Percentiles rank a stretch among this genome's conserved stretches.
These are phyloP conservation scores for Bos indicus DNA, from an alignment of 2,113 vertebrate species.

Conservation along the genomic window DNA sequence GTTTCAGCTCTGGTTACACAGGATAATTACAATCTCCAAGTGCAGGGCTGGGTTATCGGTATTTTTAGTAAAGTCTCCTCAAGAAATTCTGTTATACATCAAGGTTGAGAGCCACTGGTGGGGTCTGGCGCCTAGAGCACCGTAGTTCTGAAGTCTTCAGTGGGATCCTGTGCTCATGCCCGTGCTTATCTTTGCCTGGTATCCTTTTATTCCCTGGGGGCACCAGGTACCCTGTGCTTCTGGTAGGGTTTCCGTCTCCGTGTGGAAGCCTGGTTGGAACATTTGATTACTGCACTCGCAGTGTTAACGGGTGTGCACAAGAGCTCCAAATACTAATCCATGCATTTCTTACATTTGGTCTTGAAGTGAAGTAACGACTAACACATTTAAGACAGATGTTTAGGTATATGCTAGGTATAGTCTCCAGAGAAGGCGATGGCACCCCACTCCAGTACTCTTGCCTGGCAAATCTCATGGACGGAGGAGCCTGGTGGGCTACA, in stretches of 20 bases:
- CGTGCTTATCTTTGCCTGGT: background rate
- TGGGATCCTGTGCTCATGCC: background rate
- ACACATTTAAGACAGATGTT: background rate
- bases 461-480: too few relatives aligned
- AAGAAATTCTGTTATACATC: background rate
- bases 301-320: background rate
- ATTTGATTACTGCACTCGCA: background rate
- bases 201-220: background rate
- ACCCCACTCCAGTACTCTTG: too few relatives aligned
- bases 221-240: background rate
- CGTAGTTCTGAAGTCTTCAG: background rate
- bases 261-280: background rate
- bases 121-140: background rate
- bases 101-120: background rate
- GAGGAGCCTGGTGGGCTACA: too few relatives aligned
- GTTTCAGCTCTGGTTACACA: background rate
- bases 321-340: background rate
- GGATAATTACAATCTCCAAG: background rate
- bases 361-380: background rate
- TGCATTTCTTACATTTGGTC: background rate
- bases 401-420: background rate
- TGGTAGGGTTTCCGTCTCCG: too few relatives aligned
- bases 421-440: background rate
- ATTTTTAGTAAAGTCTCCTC: background rate
- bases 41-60: background rate